Base-by-base conservation (phyloP, 2,113 vertebrate genomes). In the Caloenas nicobarica region DNA sequence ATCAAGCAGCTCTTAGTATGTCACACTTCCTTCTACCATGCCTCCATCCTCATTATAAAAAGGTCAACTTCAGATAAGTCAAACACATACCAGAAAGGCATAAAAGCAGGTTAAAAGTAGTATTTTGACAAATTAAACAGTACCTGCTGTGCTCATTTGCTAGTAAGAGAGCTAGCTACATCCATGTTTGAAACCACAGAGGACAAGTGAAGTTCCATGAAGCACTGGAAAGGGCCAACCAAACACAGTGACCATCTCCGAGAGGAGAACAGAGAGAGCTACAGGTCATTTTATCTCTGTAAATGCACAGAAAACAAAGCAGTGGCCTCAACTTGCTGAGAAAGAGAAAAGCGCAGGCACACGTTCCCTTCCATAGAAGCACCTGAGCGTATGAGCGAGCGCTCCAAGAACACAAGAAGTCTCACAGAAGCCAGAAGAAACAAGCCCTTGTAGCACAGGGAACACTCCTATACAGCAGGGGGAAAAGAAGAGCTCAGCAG, bases 371-470 rank as follows among this genome's bases (percentile, higher is more conserved):
- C 29, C 15, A 23, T 0, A 53, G 44, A 51, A 73, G 34, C 19
- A 73, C 42, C 6, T 24, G 11, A 73, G 50, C 13, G 6, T 4
- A 22, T 0, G 2, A 60, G 6, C 72, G 11, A 1, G 19, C 1
- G 1, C 60, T 46, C 28, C 74, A 66, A 66, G 36, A 81, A 46
- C 0, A 8, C 15, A 48, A 61, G 12, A 36, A 69, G 22, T 23
- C 51, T 61, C 3, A 5, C 16, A 65, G 36, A 78, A 88, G 25
- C 11, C 54, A 72, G 50, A 65, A 68, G 26, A 11, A 31, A 3
- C 21, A 38, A 70, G 28, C 6, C 44, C 13, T 11, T 79, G 21
- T 22, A 66, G 50, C 16, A 56, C 36, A 74, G 17, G 40, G 8
- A 68, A 92, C n/a, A 36, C 8, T 40, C 5, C 42, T 44, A 18